These are phyloP conservation scores for Sclerodermus sp. DNA, from an alignment of 2,888 invertebrate species.

Conservation along the genomic window DNA sequence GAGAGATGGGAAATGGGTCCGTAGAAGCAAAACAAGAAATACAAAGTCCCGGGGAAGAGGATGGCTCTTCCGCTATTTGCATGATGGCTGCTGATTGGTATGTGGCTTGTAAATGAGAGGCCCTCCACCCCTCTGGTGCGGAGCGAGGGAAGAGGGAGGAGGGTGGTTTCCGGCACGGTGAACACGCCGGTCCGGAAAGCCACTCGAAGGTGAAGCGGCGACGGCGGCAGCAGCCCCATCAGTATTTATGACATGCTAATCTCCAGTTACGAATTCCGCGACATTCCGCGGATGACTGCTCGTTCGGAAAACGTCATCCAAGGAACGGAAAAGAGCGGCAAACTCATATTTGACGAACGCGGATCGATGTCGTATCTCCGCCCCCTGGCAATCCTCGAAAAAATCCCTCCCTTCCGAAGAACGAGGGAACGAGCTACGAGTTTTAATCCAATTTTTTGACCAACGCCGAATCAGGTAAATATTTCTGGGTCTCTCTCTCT, in stretches of 20 bases:
- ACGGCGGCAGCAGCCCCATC: too few species aligned
- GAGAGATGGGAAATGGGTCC: too few species aligned
- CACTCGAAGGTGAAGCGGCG: slow-evolving; percentile 6
- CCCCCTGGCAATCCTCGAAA: not conserved
- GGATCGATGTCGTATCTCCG: slow-evolving; percentile 24
- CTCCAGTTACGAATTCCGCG: slow-evolving; percentile 53
- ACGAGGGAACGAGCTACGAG: too few species aligned
- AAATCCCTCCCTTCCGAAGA: not conserved
- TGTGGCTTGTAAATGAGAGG: slow-evolving; percentile 23
- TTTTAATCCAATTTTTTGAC: too few species aligned
- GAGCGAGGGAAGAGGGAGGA: not conserved
- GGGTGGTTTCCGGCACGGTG: slow-evolving; percentile 1
- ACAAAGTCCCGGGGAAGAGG: slow-evolving; percentile 3
- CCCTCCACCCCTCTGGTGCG: slow-evolving; percentile 6
- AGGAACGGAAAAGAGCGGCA: slow-evolving; percentile 19
- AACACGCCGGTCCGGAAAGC: slow-evolving; percentile 3
- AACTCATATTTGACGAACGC: slow-evolving; percentile 29
- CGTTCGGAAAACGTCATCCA: slow-evolving; percentile 34
- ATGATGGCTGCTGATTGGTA: slow-evolving; percentile 26
- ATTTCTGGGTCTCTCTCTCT: too few species aligned
- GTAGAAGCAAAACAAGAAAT: too few species aligned
- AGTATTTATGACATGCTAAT: slow-evolving; percentile 56
- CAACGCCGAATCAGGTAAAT: too few species aligned
- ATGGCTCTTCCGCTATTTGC: slow-evolving; percentile 17
- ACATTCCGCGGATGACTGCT: slow-evolving; percentile 40